Evolutionary conservation across 2,797 vertebrate genomes (phyloP).

Genomic region (Sebastes jordani): DNA sequence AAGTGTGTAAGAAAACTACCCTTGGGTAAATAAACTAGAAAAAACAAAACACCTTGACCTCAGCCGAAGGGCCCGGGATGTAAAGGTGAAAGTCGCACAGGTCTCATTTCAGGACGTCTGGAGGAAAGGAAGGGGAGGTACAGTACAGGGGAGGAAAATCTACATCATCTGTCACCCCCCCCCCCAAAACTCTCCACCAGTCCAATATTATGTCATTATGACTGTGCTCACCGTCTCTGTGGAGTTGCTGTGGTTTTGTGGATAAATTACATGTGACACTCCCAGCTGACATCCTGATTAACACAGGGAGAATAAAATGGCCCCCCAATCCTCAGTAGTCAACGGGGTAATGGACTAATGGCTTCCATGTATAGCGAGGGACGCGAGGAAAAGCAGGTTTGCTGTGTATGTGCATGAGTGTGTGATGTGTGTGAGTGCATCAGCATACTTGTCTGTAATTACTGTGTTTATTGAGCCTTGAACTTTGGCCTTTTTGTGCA

Average conservation of each 20-base stretch:
- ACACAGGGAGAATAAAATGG: conserved; percentile 69
- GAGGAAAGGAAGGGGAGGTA: conserved; percentile 29
- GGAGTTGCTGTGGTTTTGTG: conserved; percentile 70
- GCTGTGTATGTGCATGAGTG: background rate
- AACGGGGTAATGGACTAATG: conserved; percentile 62
- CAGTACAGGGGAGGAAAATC: conserved; percentile 46
- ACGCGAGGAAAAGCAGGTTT: conserved; percentile 25
- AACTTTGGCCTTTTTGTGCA: conserved; percentile 7
- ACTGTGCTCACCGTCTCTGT: conserved; percentile 54
- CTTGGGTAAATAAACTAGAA: conserved; percentile 10
- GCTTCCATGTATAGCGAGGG: conserved; percentile 67
- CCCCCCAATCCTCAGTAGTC: conserved; percentile 61
- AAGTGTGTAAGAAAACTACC: conserved; percentile 13
- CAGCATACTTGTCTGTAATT: conserved; percentile 2
- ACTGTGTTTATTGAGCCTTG: background rate
- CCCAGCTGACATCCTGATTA: conserved; percentile 77
- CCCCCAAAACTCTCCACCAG: conserved; percentile 46
- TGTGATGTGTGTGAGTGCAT: background rate
- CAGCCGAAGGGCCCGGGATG: conserved; percentile 21
- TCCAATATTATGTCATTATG: conserved; percentile 74
- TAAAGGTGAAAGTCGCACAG: conserved; percentile 46
- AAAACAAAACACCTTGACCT: conserved; percentile 13
- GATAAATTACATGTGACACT: conserved; percentile 77
- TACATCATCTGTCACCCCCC: conserved; percentile 65
- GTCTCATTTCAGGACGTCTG: conserved; percentile 47